Evolutionary conservation across 2,888 invertebrate genomes (phyloP).

Genomic region (Sarcophaga carnaria): DNA sequence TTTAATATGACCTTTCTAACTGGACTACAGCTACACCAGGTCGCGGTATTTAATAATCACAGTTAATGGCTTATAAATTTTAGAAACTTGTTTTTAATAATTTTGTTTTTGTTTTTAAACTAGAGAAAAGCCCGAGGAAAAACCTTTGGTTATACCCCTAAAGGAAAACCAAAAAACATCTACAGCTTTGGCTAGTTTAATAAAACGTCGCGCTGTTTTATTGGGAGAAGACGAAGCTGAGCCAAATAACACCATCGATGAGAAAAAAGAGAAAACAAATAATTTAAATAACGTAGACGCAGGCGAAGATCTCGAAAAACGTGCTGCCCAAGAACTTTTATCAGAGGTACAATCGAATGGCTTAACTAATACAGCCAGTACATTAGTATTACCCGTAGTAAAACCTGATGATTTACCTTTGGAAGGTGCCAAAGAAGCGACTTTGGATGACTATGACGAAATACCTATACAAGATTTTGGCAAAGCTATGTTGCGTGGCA

Average conservation of each 20-base stretch:
- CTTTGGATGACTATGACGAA: constrained; percentile 87
- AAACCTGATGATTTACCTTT: constrained; percentile 83
- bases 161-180: constrained; percentile 84
- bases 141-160: constrained; percentile 87
- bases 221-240: constrained; percentile 81
- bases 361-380: constrained; percentile 78
- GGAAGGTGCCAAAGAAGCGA: constrained; percentile 86
- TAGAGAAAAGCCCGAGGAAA: constrained; percentile 81
- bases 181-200: constrained; percentile 81
- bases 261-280: constrained; percentile 22
- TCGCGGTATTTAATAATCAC: no score
- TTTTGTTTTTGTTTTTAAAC: background rate
- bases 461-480: constrained; percentile 92
- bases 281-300: constrained; percentile 16
- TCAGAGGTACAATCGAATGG: constrained; percentile 82
- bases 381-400: constrained; percentile 83
- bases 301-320: constrained; percentile 84
- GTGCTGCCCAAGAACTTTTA: constrained; percentile 88
- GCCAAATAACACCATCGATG: background rate
- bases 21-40: no score
- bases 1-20: no score
- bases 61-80: no score
- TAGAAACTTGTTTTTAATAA: no score
- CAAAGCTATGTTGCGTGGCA: constrained; percentile 95
- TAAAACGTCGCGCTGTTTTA: constrained; percentile 78